Base-by-base conservation (phyloP, 2,113 vertebrate genomes). In the Puntigrus tetrazona region DNA sequence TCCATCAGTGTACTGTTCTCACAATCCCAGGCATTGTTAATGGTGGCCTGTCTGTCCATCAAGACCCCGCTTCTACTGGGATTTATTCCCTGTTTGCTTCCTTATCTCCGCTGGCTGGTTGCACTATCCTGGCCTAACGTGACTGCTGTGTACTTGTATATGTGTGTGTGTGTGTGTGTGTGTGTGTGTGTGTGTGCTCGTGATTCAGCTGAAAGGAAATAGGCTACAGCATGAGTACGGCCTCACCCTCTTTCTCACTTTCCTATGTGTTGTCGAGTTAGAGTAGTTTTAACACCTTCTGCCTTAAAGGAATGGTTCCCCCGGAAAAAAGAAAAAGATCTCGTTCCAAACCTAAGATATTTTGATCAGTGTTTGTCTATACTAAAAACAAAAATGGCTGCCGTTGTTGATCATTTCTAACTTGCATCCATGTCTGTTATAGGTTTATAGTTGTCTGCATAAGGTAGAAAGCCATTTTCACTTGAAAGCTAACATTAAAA, bases 21-120 rank as follows among this genome's bases (percentile, higher is more conserved):
- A 97, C 97, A 96, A 95, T 95, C 95, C 95, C 93, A 94, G 92
- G 91, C 94, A 96, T 96, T 97, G 96, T 97, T 97, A 97, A 97
- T 96, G 95, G 96, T 94, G 95, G 93, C 95, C 95, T 97, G 96
- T 97, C 96, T 96, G 96, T 97, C 96, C 95, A 96, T 97, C 97
- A 97, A 92, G 92, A 93, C 94, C 90, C 72, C 31, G 92, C 95
- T 97, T 95, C 95, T 91, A 87, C 93, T 90, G 92, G 91, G 95
- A 96, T 97, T 97, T 97, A 97, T 95, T 94, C 86, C 94, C 91
- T 95, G 94, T 96, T 96, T 96, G 92, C 93, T 89, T 92, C 92
- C 96, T 98, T 97, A 97, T 97, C 96, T 96, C 90, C 81, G 84
- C 86, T 88, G 89, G 89, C 91, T 89, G 91, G 89, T 89, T 90